These are phyloP conservation scores for Arnoldichthys spilopterus DNA, from an alignment of 2,797 vertebrate species.

Conservation along the genomic window DNA sequence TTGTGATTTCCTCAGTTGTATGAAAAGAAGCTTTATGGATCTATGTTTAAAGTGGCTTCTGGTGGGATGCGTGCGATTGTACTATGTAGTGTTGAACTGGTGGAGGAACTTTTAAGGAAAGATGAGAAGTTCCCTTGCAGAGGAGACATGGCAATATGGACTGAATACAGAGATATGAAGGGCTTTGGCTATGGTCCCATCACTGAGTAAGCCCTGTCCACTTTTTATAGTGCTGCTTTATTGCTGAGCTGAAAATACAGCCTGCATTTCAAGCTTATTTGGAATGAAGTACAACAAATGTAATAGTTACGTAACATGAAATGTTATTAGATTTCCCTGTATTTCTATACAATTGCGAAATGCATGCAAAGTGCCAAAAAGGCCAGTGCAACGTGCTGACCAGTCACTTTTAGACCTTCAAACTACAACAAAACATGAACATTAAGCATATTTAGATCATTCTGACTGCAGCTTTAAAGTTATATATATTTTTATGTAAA, in stretches of 20 bases:
- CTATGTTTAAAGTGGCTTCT: conserved; percentile 77
- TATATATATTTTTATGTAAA: too few relatives aligned
- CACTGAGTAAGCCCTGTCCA: conserved; percentile 81
- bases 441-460: neutral
- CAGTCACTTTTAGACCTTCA: neutral
- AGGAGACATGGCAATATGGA: conserved; percentile 88
- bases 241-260: neutral
- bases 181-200: conserved; percentile 86
- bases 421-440: neutral
- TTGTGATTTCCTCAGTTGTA: conserved; percentile 65
- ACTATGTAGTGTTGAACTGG: conserved; percentile 80
- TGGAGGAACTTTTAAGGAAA: conserved; percentile 88
- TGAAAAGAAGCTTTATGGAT: conserved; percentile 82
- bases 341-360: neutral
- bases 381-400: neutral
- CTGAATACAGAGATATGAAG: conserved; percentile 83
- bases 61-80: conserved; percentile 67
- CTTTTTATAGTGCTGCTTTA: neutral
- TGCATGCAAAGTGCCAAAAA: neutral
- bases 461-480: too few relatives aligned
- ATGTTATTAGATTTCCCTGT: neutral
- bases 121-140: conserved; percentile 88
- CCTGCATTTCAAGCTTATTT: neutral
- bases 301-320: neutral
- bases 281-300: neutral